Evolutionary conservation across 2,888 invertebrate genomes (phyloP).

Genomic region (Conomelus anceps): DNA sequence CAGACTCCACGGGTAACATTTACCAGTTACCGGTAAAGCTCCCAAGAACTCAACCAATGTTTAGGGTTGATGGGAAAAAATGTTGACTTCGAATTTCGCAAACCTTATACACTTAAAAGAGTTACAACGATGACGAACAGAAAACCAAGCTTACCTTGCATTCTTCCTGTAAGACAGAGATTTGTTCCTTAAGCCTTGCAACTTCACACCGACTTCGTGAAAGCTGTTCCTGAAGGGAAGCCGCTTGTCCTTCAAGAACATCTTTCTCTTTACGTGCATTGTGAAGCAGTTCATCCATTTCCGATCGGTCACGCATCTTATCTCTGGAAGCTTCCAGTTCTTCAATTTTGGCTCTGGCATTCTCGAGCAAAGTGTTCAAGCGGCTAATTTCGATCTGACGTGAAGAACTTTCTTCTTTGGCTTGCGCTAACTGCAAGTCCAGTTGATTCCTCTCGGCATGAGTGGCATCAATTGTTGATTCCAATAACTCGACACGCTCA

Average conservation of each 20-base stretch:
- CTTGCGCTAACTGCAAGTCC: constrained; percentile 63
- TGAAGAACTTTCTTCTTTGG: constrained; percentile 66
- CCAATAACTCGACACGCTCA: constrained; percentile 60
- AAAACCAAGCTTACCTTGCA: constrained; percentile 59
- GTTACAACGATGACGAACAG: too few species aligned
- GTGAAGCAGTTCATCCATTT: constrained; percentile 62
- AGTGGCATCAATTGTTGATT: constrained; percentile 65
- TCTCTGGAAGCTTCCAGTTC: constrained; percentile 62
- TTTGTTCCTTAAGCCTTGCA: constrained; percentile 57
- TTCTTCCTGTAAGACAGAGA: constrained; percentile 62
- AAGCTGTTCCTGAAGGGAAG: constrained; percentile 60
- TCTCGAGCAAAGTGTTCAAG: constrained; percentile 69
- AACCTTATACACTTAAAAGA: too few species aligned
- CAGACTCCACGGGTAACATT: too few species aligned
- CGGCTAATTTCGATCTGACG: constrained; percentile 73
- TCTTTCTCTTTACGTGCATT: constrained; percentile 66
- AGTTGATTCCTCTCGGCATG: constrained; percentile 66
- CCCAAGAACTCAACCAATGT: too few species aligned
- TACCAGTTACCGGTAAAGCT: too few species aligned
- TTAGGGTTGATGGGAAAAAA: too few species aligned
- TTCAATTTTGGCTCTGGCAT: constrained; percentile 73
- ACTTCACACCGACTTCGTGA: constrained; percentile 63
- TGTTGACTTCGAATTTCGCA: too few species aligned
- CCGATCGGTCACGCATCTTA: constrained; percentile 58
- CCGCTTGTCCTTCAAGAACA: constrained; percentile 58